Base-by-base conservation (phyloP, 2,888 invertebrate genomes). In the Labia minor region DNA sequence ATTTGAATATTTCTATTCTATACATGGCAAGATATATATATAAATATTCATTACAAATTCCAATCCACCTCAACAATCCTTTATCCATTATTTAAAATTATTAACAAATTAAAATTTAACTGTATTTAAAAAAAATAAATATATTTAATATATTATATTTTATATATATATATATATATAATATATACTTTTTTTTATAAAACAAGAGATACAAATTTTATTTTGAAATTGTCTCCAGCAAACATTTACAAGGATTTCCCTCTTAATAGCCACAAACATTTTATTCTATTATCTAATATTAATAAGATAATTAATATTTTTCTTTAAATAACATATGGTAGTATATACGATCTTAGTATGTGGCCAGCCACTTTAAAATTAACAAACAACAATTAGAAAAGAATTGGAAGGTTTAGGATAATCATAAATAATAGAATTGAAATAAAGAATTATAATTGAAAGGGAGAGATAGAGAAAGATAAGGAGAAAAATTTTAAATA, bases 211-310 rank as follows among this genome's bases (percentile, higher is more conserved):
- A 49, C 49, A 49, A 49, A 49, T 49, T 49, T 49, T 49, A 49
- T 49, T 49, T 49, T 10, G 14, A 49, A 49, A 49, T 49, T 49
- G 49, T 49, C 4, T 49, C 14, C 49, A 49, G 49, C 49, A 49
- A 49, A 49, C 49, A 49, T 49, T 49, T 49, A 49, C 49, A n/a
- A 26, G 49, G 49, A 49, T 49, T 49, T 49, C 49, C 49, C 14
- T 49, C 49, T 49, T 49, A 49, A 49, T 49, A 49, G 49, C 49
- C 49, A 49, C 49, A 49, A 49, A 49, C 49, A 49, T 49, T 49
- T 49, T 49, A 49, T 49, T n/a, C 49, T 49, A 49, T 49, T 49
- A 8, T 14, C 14, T 8, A 14, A 49, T 49, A 49, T 49, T 49
- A 49, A 49, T 49, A 49, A 49, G 49, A 14, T 49, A 49, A 49